Evolutionary conservation across 2,888 invertebrate species (phyloP).

Genomic region (Dascillus cervinus): DNA sequence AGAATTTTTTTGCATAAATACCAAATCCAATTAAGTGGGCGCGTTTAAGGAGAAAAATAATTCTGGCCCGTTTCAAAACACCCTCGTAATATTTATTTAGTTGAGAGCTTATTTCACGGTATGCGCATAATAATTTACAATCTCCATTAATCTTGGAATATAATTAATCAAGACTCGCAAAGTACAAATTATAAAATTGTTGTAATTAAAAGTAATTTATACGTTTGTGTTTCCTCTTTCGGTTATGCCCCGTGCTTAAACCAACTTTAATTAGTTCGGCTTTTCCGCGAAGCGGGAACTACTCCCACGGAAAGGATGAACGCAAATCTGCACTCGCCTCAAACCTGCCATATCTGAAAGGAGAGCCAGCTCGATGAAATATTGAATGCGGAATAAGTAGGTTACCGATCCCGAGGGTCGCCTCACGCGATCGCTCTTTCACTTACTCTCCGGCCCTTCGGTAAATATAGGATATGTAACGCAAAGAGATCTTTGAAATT

Average conservation of each 20-base stretch:
- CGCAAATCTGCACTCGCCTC: conserved; percentile 9
- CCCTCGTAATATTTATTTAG: too few relatives aligned
- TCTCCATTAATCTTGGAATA: conserved; percentile 37
- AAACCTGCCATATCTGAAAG: conserved; percentile 19
- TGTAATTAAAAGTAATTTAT: conserved; percentile 44
- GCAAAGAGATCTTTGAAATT: conserved; percentile 17
- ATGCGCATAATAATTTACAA: conserved; percentile 38
- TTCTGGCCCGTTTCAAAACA: too few relatives aligned
- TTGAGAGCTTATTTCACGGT: conserved; percentile 29
- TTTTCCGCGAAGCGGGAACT: too few relatives aligned
- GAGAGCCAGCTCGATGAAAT: conserved; percentile 23
- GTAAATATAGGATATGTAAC: conserved; percentile 20
- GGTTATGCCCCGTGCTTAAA: conserved; percentile 39
- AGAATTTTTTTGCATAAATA: too few relatives aligned
- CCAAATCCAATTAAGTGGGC: too few relatives aligned
- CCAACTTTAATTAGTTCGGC: conserved; percentile 36
- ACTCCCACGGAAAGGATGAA: too few relatives aligned
- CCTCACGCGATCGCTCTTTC: conserved; percentile 27
- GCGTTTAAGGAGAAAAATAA: too few relatives aligned
- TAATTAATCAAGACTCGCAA: conserved; percentile 41
- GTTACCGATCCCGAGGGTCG: conserved; percentile 27
- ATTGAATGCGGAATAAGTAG: conserved; percentile 29
- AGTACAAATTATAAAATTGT: conserved; percentile 44
- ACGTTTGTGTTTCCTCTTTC: conserved; percentile 33
- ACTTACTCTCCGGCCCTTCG: conserved; percentile 22